A percentile compares a stretch with the other conserved stretches of the same genome.
phyloP scores from a whole-genome alignment of 2,113 vertebrate species.

The Tetrao urogallus region DNA sequence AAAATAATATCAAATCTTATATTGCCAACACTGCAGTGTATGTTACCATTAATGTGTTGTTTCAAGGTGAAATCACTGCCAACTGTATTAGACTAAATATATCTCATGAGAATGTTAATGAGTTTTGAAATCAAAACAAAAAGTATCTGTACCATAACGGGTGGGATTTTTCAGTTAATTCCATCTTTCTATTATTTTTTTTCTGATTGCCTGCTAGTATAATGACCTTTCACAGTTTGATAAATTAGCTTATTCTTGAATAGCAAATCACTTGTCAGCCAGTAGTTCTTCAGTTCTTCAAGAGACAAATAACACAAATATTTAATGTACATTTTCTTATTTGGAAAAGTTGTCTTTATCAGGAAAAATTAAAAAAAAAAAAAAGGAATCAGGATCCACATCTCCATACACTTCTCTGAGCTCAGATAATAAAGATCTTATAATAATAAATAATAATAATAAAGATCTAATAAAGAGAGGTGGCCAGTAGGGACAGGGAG shows the following conservation, averaged over 20 bases:
- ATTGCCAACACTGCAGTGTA: neutral
- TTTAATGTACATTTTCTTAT: neutral
- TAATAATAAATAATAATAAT: too few species aligned
- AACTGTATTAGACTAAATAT: neutral
- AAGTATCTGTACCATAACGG: neutral
- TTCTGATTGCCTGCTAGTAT: neutral
- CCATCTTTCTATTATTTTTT: neutral
- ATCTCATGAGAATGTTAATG: neutral
- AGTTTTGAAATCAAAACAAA: neutral
- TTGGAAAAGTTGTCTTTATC: neutral
- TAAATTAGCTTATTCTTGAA: slow-evolving; percentile 19
- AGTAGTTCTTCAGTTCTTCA: slow-evolving; percentile 2
- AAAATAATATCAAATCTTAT: slow-evolving; percentile 14
- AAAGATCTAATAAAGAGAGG: too few species aligned
- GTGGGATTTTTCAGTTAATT: neutral
- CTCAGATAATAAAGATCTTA: neutral
- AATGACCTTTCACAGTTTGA: neutral
- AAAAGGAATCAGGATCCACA: neutral
- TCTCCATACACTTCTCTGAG: neutral
- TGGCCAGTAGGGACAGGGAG: too few species aligned
- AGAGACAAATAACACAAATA: neutral
- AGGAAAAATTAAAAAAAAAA: too few species aligned
- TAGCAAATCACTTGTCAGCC: neutral
- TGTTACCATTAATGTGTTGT: neutral
- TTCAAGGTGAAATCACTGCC: slow-evolving; percentile 1